Conservation (phyloP, 2,797 vertebrate species). For the Malurus splendens region DNA sequence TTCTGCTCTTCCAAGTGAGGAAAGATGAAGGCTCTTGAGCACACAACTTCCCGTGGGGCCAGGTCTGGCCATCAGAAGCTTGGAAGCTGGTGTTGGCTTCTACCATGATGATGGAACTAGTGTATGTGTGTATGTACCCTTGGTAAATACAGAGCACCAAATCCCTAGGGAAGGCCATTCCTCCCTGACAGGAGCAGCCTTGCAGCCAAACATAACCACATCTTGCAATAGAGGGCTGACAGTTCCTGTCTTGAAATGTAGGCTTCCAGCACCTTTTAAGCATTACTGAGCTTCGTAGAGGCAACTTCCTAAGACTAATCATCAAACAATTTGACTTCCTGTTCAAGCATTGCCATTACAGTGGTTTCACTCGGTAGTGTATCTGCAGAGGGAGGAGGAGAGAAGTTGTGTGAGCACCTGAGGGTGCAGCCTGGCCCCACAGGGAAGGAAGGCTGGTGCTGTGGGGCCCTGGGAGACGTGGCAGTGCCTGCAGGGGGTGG, state of each 20-base stretch:
- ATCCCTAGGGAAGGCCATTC: neutral
- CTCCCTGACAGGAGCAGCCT: neutral
- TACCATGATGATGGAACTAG: neutral
- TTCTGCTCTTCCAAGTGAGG: neutral
- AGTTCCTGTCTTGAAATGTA: neutral
- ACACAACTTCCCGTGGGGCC: neutral
- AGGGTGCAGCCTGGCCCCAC: neutral
- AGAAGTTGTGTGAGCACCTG: neutral
- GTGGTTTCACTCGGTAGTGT: constrained; percentile 42
- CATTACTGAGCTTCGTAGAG: neutral
- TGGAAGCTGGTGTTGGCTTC: neutral
- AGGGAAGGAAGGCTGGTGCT: neutral
- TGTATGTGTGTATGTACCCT: fast-evolving
- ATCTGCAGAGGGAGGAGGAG: constrained; percentile 36
- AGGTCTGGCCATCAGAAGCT: neutral
- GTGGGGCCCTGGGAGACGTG: neutral
- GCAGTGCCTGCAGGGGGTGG: constrained; percentile 38
- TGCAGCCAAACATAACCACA: neutral
- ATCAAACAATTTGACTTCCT: constrained; percentile 67
- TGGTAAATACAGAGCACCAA: neutral
- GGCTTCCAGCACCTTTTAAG: neutral
- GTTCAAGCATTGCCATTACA: constrained; percentile 40
- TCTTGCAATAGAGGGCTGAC: neutral
- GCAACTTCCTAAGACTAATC: constrained; percentile 36
- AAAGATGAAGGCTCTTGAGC: neutral